These are phyloP conservation scores for Lochmaea capreae DNA, from an alignment of 2,888 invertebrate species.

Conservation along the genomic window DNA sequence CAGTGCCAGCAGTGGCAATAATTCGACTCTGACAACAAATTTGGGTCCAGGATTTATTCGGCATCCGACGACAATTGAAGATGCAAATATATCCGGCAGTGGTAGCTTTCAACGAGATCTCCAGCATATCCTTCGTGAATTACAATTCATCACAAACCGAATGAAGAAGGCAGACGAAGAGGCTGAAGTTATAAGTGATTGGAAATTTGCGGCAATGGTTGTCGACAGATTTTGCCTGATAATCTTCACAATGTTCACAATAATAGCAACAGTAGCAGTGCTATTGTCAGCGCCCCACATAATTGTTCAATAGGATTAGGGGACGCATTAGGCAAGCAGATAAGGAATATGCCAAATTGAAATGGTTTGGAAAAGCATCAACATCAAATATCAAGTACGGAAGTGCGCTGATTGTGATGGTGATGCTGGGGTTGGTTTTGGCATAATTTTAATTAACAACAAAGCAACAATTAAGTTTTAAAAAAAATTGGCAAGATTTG, in stretches of 20 bases:
- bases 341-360: slow-evolving; percentile 7
- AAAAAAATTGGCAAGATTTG: not conserved
- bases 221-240: slow-evolving; percentile 97
- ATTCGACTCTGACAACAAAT: slow-evolving; percentile 62
- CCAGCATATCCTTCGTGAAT: slow-evolving; percentile 89
- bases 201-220: slow-evolving; percentile 99
- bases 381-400: slow-evolving; percentile 6
- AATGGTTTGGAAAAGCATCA: slow-evolving; percentile 5
- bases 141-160: slow-evolving; percentile 93
- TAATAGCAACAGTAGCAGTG: slow-evolving; percentile 92
- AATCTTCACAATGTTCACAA: slow-evolving; percentile 94
- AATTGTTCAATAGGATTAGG: slow-evolving; percentile 81
- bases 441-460: slow-evolving; percentile 4
- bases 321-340: slow-evolving; percentile 12
- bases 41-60: slow-evolving; percentile 72
- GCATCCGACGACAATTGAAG: slow-evolving; percentile 82
- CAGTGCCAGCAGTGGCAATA: slow-evolving; percentile 55
- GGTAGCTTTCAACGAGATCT: slow-evolving; percentile 84
- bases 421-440: not conserved
- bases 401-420: slow-evolving; percentile 5
- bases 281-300: slow-evolving; percentile 93
- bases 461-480: not conserved
- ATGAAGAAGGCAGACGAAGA: slow-evolving; percentile 96
- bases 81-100: slow-evolving; percentile 62
- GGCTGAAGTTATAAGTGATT: slow-evolving; percentile 92